Percentiles rank a stretch among this genome's conserved stretches.
These are phyloP conservation scores for Xanthia icteritia DNA, from an alignment of 2,888 invertebrate species.

Conservation along the genomic window DNA sequence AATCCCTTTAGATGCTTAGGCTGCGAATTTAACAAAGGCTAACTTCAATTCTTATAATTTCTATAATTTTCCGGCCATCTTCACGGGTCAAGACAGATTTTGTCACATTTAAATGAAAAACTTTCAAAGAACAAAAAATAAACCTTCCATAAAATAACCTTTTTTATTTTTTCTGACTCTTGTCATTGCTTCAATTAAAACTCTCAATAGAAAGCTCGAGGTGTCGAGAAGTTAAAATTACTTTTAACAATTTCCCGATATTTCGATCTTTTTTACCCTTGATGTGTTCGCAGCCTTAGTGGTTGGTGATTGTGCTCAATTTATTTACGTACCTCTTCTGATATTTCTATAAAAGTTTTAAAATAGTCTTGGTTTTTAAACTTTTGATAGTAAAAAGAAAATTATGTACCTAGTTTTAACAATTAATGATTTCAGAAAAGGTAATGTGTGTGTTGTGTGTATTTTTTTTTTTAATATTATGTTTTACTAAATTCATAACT, in stretches of 20 bases:
- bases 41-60: neutral
- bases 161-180: constrained; percentile 14
- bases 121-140: constrained; percentile 10
- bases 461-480: constrained; percentile 32
- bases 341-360: constrained; percentile 27
- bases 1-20: constrained; percentile 61
- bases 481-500: constrained; percentile 57
- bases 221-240: constrained; percentile 29
- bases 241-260: constrained; percentile 32
- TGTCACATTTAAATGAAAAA: constrained; percentile 5
- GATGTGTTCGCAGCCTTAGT: constrained; percentile 76
- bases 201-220: constrained; percentile 27
- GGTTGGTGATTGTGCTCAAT: constrained; percentile 79
- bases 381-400: too few species aligned
- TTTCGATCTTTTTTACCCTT: constrained; percentile 29
- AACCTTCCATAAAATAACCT: neutral
- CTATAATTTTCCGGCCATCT: neutral
- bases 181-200: constrained; percentile 31
- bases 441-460: constrained; percentile 55
- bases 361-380: neutral
- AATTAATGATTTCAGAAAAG: constrained; percentile 37
- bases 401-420: neutral
- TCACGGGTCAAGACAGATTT: neutral
- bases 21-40: constrained; percentile 48
- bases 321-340: constrained; percentile 65